These are phyloP conservation scores for Brachionus angularis DNA, from an alignment of 1,140 invertebrate genomes.

Conservation along the genomic window DNA sequence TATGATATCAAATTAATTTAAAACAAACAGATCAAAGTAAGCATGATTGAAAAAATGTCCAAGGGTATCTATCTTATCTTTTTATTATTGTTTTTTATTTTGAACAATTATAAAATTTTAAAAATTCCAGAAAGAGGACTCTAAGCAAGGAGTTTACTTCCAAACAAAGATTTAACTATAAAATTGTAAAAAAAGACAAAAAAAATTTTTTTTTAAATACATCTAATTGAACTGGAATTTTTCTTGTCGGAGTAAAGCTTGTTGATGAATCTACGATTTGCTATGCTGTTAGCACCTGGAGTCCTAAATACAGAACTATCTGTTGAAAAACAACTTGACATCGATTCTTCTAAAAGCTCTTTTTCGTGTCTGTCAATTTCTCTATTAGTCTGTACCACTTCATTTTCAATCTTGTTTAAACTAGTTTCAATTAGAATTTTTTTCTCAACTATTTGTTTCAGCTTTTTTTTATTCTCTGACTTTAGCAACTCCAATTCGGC, in stretches of 20 bases:
- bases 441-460: conserved; percentile 42
- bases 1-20: no score
- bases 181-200: no score
- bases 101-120: no score
- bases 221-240: no score
- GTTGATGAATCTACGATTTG: conserved; percentile 10
- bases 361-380: conserved; percentile 40
- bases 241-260: conserved; percentile 28
- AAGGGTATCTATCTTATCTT: no score
- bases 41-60: no score
- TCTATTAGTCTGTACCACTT: conserved; percentile 15
- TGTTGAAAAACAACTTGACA: not conserved
- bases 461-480: conserved; percentile 14
- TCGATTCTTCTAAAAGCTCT: conserved; percentile 26
- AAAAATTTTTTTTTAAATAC: no score
- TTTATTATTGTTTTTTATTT: no score
- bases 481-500: conserved; percentile 16
- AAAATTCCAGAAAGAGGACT: no score
- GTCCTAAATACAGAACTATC: conserved; percentile 6
- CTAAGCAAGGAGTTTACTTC: no score
- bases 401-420: conserved; percentile 9
- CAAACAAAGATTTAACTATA: no score
- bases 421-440: conserved; percentile 26
- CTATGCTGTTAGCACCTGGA: not conserved
- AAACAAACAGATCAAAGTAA: no score